A percentile compares a stretch with the other conserved stretches of the same genome.
Evolutionary conservation across 2,888 invertebrate species (phyloP).

Genomic region (Villa cingulata): DNA sequence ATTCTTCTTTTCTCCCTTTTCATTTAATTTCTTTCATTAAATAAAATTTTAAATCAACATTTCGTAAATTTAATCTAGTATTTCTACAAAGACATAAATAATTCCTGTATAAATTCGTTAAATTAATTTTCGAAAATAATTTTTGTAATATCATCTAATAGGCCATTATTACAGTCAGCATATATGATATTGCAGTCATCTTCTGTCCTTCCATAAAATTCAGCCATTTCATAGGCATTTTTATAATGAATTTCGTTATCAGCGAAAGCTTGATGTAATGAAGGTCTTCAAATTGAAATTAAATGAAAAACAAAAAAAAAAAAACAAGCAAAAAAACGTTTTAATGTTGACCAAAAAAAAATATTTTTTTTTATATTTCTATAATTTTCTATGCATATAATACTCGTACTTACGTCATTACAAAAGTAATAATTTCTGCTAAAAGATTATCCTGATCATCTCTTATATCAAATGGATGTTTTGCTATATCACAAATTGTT

Average conservation of each 20-base stretch:
- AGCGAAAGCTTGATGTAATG: slow-evolving; percentile 42
- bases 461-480: slow-evolving; percentile 43
- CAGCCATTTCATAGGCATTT: slow-evolving; percentile 29
- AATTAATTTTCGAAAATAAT: slow-evolving; percentile 16
- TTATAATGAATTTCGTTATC: slow-evolving; percentile 35
- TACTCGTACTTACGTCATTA: slow-evolving; percentile 49
- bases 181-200: slow-evolving; percentile 27
- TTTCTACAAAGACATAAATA: too few relatives aligned
- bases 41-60: too few relatives aligned
- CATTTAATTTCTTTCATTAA: too few relatives aligned
- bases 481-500: slow-evolving; percentile 53
- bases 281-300: slow-evolving; percentile 35
- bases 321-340: too few relatives aligned
- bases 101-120: too few relatives aligned
- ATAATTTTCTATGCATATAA: neutral
- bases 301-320: slow-evolving; percentile 1
- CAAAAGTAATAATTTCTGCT: slow-evolving; percentile 50
- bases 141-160: slow-evolving; percentile 21
- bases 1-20: too few relatives aligned
- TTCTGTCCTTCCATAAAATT: slow-evolving; percentile 25
- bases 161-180: slow-evolving; percentile 24
- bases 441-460: slow-evolving; percentile 44
- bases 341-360: too few relatives aligned
- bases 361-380: neutral
- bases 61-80: too few relatives aligned